A percentile compares a stretch with the other conserved stretches of the same genome.
Evolutionary conservation across 2,113 vertebrate genomes (phyloP).

Genomic region (Himantopus leucocephalus): DNA sequence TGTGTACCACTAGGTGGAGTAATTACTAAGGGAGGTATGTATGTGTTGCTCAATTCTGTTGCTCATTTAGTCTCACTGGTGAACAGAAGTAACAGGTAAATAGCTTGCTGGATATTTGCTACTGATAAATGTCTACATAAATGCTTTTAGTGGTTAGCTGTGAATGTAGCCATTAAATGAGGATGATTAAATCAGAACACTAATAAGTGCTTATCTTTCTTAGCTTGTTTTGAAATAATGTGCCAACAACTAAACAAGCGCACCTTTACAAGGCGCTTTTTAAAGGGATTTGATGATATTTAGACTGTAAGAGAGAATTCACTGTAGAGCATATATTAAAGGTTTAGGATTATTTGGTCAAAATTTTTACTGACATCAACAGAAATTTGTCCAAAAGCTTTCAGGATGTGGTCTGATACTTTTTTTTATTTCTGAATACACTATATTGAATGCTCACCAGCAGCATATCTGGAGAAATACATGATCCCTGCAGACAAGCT

Average conservation of each 20-base stretch:
- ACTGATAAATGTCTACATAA: not conserved
- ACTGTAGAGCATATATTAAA: not conserved
- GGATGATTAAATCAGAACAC: not conserved
- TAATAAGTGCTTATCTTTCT: not conserved
- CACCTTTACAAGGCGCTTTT: not conserved
- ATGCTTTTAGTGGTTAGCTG: not conserved
- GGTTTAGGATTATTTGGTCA: not conserved
- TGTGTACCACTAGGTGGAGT: constrained; percentile 10
- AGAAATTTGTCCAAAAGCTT: not conserved
- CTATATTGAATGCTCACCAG: not conserved
- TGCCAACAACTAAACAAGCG: not conserved
- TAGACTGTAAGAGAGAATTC: not conserved
- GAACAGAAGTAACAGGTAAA: not conserved
- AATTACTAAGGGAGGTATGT: not conserved
- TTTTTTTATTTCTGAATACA: not conserved
- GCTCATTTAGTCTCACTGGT: not conserved
- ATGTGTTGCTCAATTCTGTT: not conserved
- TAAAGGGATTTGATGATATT: not conserved
- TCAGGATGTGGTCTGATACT: not conserved
- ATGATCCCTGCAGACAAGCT: not conserved
- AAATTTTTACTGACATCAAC: not conserved
- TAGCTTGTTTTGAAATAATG: not conserved
- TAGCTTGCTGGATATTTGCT: not conserved
- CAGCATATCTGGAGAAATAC: not conserved
- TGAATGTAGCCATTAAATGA: not conserved